Evolutionary conservation across 2,113 vertebrate species (phyloP).

Genomic region (Gnathonemus echidnorhynchus): DNA sequence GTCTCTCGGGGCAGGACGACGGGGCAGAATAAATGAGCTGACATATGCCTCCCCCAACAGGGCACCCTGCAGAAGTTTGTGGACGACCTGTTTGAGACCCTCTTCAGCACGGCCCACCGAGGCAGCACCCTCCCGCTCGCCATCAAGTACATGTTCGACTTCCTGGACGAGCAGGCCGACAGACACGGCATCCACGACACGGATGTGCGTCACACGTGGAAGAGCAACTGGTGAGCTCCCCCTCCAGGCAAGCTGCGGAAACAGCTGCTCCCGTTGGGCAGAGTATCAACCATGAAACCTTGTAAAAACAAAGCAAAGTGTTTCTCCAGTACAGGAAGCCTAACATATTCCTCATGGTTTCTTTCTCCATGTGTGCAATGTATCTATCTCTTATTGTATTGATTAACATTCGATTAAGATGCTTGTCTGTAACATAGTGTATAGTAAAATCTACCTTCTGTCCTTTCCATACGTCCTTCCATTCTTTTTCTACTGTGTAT

Average conservation of each 20-base stretch:
- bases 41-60: constrained; percentile 42
- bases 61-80: constrained; percentile 96
- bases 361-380: neutral
- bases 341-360: neutral
- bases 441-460: neutral
- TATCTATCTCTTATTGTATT: neutral
- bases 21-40: neutral
- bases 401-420: neutral
- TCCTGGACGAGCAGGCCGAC: constrained; percentile 92
- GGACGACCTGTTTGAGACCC: constrained; percentile 88
- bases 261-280: neutral
- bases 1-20: neutral
- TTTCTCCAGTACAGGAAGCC: neutral
- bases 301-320: neutral
- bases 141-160: constrained; percentile 97
- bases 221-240: constrained; percentile 84
- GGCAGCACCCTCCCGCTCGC: constrained; percentile 85
- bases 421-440: neutral
- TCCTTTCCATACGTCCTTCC: neutral
- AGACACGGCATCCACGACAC: constrained; percentile 83
- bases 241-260: neutral
- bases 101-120: constrained; percentile 91
- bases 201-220: constrained; percentile 91
- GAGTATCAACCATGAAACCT: neutral
- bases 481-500: neutral